Evolutionary conservation across 2,113 vertebrate genomes (phyloP).

Genomic region (Hirundichthys speculiger): DNA sequence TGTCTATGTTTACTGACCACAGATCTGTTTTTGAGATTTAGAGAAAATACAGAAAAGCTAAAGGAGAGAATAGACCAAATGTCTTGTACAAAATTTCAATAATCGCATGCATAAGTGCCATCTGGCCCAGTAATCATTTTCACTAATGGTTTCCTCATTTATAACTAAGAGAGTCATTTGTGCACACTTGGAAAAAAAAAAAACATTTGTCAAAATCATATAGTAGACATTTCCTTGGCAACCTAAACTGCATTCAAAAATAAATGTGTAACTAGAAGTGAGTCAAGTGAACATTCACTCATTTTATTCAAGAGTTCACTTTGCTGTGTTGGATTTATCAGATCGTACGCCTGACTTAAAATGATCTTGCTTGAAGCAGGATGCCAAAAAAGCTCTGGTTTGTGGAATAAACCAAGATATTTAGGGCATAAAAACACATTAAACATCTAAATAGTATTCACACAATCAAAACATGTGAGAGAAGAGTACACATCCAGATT

Average conservation of each 20-base stretch:
- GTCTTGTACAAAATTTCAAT: neutral
- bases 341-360: neutral
- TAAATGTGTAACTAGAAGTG: constrained; percentile 20
- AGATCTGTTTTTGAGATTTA: constrained; percentile 13
- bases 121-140: constrained; percentile 7
- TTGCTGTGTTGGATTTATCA: constrained; percentile 13
- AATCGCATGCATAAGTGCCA: constrained; percentile 4
- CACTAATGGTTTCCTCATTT: constrained; percentile 1
- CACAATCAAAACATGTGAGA: no score
- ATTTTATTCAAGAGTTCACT: constrained; percentile 18
- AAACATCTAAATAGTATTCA: no score
- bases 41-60: constrained; percentile 6
- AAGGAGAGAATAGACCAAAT: constrained; percentile 10
- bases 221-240: constrained; percentile 7
- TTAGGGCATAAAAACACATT: no score
- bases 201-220: constrained; percentile 21
- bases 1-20: constrained; percentile 6
- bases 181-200: constrained; percentile 8
- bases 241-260: constrained; percentile 5
- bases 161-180: neutral
- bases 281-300: constrained; percentile 28
- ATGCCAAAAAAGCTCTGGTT: neutral
- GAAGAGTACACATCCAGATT: no score
- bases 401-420: no score
- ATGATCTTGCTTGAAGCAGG: constrained; percentile 6